Evolutionary conservation across 2,888 invertebrate genomes (phyloP).

Genomic region (Hololepta plana): DNA sequence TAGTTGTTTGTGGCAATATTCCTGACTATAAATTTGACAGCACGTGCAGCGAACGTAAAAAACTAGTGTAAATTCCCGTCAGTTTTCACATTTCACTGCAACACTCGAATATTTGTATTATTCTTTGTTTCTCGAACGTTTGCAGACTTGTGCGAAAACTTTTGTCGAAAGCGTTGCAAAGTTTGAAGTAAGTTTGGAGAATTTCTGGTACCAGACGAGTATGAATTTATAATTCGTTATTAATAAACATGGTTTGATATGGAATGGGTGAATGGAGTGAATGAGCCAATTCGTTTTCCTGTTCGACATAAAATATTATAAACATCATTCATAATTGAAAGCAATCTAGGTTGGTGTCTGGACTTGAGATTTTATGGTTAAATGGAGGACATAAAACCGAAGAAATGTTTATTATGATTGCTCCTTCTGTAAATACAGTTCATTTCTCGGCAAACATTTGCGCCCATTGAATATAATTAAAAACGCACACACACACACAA

Average conservation of each 20-base stretch:
- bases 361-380: conserved; percentile 16
- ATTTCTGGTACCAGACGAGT: too few species aligned
- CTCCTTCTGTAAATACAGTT: conserved; percentile 17
- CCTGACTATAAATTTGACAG: conserved; percentile 12
- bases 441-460: conserved; percentile 14
- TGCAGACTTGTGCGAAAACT: conserved; percentile 9
- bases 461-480: conserved; percentile 8
- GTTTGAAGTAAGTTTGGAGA: too few species aligned
- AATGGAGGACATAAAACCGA: conserved; percentile 17
- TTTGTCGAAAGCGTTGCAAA: too few species aligned
- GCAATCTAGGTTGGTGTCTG: conserved; percentile 14
- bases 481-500: too few species aligned
- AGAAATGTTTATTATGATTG: conserved; percentile 21
- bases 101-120: conserved; percentile 18
- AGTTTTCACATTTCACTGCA: conserved; percentile 21
- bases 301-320: too few species aligned
- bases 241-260: too few species aligned
- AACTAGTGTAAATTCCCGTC: conserved; percentile 16
- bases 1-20: conserved; percentile 12
- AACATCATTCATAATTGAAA: conserved; percentile 11
- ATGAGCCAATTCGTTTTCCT: too few species aligned
- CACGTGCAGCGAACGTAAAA: conserved; percentile 19
- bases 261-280: too few species aligned
- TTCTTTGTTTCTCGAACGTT: conserved; percentile 11
- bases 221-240: too few species aligned